A percentile compares a stretch with the other conserved stretches of the same genome.
These are phyloP conservation scores for Brachycybe producta DNA, from an alignment of 2,888 invertebrate genomes.

Conservation along the genomic window DNA sequence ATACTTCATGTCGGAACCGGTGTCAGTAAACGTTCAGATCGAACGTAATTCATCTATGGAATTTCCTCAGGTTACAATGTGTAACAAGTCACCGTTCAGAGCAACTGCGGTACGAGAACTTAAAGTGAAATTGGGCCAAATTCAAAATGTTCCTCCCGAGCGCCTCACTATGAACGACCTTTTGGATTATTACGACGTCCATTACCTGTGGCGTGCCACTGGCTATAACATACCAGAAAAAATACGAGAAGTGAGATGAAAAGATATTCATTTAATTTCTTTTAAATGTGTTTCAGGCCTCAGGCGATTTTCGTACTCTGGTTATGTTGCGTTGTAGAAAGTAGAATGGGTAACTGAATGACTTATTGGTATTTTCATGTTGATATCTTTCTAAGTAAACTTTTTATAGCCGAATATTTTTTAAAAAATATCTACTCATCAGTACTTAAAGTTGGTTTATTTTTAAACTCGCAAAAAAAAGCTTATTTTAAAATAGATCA, in stretches of 20 bases:
- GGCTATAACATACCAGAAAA: conserved; percentile 7
- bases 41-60: conserved; percentile 1
- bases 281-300: background rate
- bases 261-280: background rate
- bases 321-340: no score
- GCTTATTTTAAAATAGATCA: no score
- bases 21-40: conserved; percentile 2
- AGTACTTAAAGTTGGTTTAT: no score
- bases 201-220: background rate
- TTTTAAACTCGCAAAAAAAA: no score
- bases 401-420: no score
- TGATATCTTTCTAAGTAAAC: no score
- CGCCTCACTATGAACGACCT: no score
- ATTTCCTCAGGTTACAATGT: conserved; percentile 7
- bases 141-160: background rate
- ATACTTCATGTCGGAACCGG: conserved; percentile 8
- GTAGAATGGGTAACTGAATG: no score
- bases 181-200: background rate
- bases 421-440: no score
- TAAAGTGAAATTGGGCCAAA: background rate
- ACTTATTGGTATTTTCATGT: no score
- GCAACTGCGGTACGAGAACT: background rate
- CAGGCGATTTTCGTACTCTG: background rate
- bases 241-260: background rate
- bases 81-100: conserved; percentile 6